Conservation (phyloP, 2,888 invertebrate genomes). For the Cataglyphis cursor region DNA sequence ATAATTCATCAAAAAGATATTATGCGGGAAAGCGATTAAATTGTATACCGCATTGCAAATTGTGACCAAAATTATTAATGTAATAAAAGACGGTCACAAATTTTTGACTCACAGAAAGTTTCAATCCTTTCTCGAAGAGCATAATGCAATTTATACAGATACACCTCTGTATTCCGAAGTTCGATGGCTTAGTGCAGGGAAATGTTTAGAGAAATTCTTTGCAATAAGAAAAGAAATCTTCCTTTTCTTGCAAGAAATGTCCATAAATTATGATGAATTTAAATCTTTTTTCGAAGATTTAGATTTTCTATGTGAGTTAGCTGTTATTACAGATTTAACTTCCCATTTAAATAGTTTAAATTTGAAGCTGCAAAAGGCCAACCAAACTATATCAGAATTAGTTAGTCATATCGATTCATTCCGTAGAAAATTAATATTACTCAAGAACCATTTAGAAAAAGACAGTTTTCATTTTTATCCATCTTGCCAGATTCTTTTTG, state of each 20-base stretch:
- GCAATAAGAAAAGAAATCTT: slow-evolving; percentile 23
- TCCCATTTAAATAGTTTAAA: slow-evolving; percentile 11
- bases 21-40: slow-evolving; percentile 15
- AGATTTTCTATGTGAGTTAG: background rate
- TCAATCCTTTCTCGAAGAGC: background rate
- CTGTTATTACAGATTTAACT: background rate
- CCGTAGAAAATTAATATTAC: background rate
- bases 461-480: background rate
- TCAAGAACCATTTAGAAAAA: background rate
- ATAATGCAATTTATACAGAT: too few species aligned
- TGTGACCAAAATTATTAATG: background rate
- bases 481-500: background rate
- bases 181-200: slow-evolving; percentile 7
- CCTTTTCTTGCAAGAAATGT: slow-evolving; percentile 5
- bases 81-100: background rate
- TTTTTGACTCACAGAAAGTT: background rate
- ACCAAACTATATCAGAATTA: too few species aligned
- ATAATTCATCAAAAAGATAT: slow-evolving; percentile 6
- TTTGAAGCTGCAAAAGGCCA: background rate
- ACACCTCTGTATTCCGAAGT: background rate
- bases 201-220: slow-evolving; percentile 9
- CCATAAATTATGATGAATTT: background rate
- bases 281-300: background rate
- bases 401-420: too few species aligned
- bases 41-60: background rate